A percentile compares a stretch with the other conserved stretches of the same genome.
phyloP scores from a whole-genome alignment of 2,797 vertebrate species.

The Xiphophorus birchmanni region DNA sequence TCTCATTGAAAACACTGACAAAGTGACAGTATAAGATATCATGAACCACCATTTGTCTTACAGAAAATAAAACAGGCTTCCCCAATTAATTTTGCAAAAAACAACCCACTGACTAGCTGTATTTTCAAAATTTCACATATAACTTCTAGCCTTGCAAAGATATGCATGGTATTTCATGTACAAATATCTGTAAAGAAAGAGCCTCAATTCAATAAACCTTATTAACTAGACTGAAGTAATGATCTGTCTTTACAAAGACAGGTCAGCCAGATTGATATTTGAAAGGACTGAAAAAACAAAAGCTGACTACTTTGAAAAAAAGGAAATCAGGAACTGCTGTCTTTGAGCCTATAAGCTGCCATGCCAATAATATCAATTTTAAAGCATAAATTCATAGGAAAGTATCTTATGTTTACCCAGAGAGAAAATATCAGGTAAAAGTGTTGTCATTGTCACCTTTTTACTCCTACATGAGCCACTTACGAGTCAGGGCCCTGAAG shows the following conservation, averaged over 20 bases:
- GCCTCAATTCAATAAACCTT: background rate
- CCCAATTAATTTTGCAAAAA: background rate
- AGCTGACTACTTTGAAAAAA: slow-evolving; percentile 5
- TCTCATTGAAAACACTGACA: slow-evolving; percentile 2
- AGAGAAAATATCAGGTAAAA: slow-evolving; percentile 35
- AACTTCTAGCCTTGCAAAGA: background rate
- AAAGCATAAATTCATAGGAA: slow-evolving; percentile 16
- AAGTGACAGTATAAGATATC: background rate
- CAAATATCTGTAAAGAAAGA: background rate
- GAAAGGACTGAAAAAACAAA: background rate
- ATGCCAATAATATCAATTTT: background rate
- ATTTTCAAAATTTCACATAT: background rate
- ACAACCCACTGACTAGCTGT: background rate
- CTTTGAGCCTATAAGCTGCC: background rate
- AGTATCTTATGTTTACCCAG: slow-evolving; percentile 17
- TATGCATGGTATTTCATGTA: background rate
- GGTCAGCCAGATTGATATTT: slow-evolving; percentile 5
- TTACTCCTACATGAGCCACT: slow-evolving; percentile 30
- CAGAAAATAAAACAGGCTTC: background rate
- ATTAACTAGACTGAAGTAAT: background rate
- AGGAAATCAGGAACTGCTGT: background rate
- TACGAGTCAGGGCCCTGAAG: slow-evolving; percentile 23
- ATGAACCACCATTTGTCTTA: background rate
- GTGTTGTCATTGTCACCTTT: slow-evolving; percentile 43
- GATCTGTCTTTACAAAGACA: slow-evolving; percentile 8